Percentiles rank a stretch among this genome's conserved stretches.
Conservation (phyloP, 2,888 invertebrate genomes). For the Polymixis flavicincta region DNA sequence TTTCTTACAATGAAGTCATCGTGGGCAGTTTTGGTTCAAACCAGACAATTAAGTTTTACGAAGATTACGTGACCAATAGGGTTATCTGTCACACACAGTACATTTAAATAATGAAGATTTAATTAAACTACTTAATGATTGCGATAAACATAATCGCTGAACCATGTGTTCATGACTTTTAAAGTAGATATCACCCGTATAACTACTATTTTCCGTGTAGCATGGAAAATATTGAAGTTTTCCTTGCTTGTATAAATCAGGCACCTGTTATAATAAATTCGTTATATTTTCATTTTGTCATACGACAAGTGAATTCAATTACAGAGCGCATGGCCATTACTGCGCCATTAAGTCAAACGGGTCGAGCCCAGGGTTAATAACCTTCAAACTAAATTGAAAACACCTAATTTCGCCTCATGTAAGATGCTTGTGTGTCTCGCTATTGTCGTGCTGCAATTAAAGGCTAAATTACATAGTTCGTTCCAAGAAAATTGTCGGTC, state of each 20-base stretch:
- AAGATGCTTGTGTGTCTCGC: constrained; percentile 42
- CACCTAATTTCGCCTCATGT: constrained; percentile 43
- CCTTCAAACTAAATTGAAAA: constrained; percentile 58
- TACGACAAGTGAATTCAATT: constrained; percentile 34
- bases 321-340: constrained; percentile 38
- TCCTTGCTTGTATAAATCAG: constrained; percentile 14
- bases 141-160: constrained; percentile 15
- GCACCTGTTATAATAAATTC: constrained; percentile 23
- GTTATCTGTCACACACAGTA: constrained; percentile 27
- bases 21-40: constrained; percentile 9
- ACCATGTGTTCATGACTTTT: background rate
- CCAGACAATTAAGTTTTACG: constrained; percentile 29
- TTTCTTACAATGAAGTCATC: constrained; percentile 9
- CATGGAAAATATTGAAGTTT: constrained; percentile 18
- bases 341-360: constrained; percentile 37
- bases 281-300: constrained; percentile 46
- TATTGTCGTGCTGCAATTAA: constrained; percentile 50
- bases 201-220: background rate
- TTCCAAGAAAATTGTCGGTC: constrained; percentile 56
- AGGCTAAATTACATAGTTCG: constrained; percentile 52
- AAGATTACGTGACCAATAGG: constrained; percentile 19
- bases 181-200: background rate
- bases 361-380: constrained; percentile 50
- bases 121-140: constrained; percentile 16
- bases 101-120: constrained; percentile 20